These are phyloP conservation scores for Diarsia dahlii DNA, from an alignment of 2,888 invertebrate species.

Conservation along the genomic window DNA sequence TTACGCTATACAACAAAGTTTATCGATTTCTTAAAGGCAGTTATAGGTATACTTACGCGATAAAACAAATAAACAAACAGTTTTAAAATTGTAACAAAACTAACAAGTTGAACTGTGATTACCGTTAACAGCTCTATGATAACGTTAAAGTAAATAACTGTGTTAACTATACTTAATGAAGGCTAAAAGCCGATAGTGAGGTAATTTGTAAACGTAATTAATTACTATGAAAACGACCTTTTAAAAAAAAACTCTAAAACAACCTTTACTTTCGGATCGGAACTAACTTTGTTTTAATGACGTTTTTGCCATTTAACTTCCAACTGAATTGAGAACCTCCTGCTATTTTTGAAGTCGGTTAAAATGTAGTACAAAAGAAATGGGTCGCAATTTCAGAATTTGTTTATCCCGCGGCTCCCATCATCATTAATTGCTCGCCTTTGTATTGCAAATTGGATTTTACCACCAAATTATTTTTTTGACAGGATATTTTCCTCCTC, in stretches of 20 bases:
- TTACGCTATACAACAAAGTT: not conserved
- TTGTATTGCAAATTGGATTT: conserved; percentile 28
- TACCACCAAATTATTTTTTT: conserved; percentile 30
- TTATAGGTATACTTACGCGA: no score
- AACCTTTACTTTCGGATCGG: no score
- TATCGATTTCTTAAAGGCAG: no score
- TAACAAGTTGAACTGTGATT: conserved; percentile 13
- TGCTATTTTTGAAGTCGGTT: no score
- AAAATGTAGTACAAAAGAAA: not conserved
- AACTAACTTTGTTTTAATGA: no score
- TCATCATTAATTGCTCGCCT: conserved; percentile 29
- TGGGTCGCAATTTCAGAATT: not conserved
- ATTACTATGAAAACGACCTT: not conserved
- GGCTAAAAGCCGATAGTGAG: conserved; percentile 17
- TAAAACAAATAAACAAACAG: conserved; percentile 4
- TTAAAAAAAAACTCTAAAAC: no score
- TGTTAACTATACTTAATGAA: conserved; percentile 32
- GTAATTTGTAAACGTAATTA: not conserved
- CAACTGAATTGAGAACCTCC: no score
- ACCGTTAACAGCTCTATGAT: conserved; percentile 17
- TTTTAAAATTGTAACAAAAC: conserved; percentile 6
- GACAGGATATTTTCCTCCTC: not conserved
- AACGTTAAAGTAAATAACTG: conserved; percentile 26
- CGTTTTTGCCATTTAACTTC: no score
- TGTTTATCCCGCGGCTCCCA: not conserved